Percentiles rank a stretch among this genome's conserved stretches.
Evolutionary conservation across 2,797 vertebrate species (phyloP).

Genomic region (Halcyon leucocephala): DNA sequence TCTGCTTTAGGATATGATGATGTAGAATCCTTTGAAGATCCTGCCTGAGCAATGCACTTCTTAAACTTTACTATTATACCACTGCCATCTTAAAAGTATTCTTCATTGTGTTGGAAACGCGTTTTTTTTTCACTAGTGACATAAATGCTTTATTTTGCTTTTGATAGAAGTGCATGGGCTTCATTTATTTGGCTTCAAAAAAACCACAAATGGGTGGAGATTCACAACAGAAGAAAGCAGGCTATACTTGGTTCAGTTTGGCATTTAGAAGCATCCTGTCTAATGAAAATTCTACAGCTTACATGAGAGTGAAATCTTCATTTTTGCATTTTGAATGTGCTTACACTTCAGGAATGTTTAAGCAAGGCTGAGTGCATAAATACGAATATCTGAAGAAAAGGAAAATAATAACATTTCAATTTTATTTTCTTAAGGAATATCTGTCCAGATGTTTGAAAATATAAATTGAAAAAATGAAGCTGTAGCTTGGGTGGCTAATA

Average conservation of each 20-base stretch:
- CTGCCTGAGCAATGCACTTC: constrained; percentile 26
- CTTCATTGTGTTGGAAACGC: constrained; percentile 29
- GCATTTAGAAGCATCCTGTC: constrained; percentile 25
- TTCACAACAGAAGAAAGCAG: constrained; percentile 38
- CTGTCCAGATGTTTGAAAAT: neutral
- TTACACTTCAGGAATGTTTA: constrained; percentile 19
- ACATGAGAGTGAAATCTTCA: constrained; percentile 27
- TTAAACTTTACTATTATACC: constrained; percentile 40
- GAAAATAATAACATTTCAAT: constrained; percentile 6
- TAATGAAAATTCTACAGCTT: constrained; percentile 49
- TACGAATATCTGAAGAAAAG: neutral
- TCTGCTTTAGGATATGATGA: constrained; percentile 76
- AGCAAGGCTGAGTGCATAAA: neutral
- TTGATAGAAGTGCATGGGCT: constrained; percentile 47
- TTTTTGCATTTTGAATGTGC: constrained; percentile 36
- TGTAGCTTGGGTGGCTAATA: neutral
- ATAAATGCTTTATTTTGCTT: constrained; percentile 39
- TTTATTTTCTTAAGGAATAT: neutral
- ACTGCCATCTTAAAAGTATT: constrained; percentile 29
- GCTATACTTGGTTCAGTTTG: neutral
- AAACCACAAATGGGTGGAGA: constrained; percentile 32
- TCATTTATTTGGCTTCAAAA: constrained; percentile 60
- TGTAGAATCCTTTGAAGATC: constrained; percentile 83
- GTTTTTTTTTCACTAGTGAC: constrained; percentile 21
- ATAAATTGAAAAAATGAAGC: neutral